Evolutionary conservation across 2,113 vertebrate genomes (phyloP).

Genomic region (Puffinus mauretanicus): DNA sequence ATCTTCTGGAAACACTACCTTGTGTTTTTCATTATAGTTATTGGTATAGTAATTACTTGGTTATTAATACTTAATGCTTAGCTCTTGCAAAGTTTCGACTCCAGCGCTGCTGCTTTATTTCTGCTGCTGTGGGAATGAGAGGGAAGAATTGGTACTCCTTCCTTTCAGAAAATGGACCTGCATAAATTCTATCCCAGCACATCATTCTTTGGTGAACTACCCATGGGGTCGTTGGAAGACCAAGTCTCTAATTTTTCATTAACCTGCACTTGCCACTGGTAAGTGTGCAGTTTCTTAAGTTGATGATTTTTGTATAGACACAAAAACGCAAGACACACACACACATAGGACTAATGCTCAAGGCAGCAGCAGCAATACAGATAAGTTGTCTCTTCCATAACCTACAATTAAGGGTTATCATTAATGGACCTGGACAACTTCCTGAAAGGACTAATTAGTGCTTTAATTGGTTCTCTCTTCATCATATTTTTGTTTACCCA

Average conservation of each 20-base stretch:
- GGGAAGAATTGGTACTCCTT: not conserved
- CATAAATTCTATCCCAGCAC: not conserved
- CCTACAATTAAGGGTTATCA: not conserved
- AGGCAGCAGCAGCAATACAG: not conserved
- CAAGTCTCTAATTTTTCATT: not conserved
- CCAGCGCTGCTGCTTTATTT: not conserved
- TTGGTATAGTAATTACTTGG: not conserved
- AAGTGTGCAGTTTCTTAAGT: not conserved
- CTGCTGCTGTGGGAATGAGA: not conserved
- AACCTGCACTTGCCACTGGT: not conserved
- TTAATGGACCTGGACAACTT: not conserved
- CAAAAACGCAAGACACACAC: not conserved
- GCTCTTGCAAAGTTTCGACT: not conserved
- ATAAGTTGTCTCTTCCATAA: not conserved
- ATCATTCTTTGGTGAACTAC: not conserved
- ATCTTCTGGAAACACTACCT: not conserved
- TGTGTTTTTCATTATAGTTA: not conserved
- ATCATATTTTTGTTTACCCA: constrained; percentile 4
- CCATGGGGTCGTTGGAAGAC: not conserved
- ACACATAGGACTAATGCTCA: not conserved
- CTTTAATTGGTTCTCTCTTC: constrained; percentile 7
- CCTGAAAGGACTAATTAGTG: not conserved
- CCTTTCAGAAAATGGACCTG: not conserved
- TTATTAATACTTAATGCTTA: constrained; percentile 36
- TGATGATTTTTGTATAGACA: not conserved